phyloP scores from a whole-genome alignment of 1,140 invertebrate species.

The Aphis craccivora region DNA sequence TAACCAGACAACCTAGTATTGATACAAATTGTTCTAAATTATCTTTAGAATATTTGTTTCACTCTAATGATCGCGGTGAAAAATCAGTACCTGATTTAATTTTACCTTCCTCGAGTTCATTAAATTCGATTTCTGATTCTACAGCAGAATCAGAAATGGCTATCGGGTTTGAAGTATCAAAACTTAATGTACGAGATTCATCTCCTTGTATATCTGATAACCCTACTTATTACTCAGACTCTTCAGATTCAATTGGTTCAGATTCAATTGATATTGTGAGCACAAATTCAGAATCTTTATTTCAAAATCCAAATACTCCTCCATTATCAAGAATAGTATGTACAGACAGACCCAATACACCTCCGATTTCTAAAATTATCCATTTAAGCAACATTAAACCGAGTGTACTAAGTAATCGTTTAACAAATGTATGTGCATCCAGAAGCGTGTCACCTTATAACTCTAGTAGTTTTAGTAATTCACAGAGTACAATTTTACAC shows the following conservation, averaged over 20 bases:
- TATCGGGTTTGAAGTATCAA: conserved; percentile 26
- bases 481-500: conserved; percentile 55
- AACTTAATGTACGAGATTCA: conserved; percentile 33
- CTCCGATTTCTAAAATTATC: conserved; percentile 51
- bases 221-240: conserved; percentile 46
- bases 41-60: conserved; percentile 54
- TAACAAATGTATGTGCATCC: conserved; percentile 37
- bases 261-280: conserved; percentile 46
- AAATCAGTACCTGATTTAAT: conserved; percentile 32
- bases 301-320: conserved; percentile 9
- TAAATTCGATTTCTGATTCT: conserved; percentile 54
- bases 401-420: conserved; percentile 8
- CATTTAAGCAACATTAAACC: conserved; percentile 47
- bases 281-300: conserved; percentile 38
- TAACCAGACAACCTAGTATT: conserved; percentile 35
- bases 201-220: conserved; percentile 49
- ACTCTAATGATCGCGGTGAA: not conserved
- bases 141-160: conserved; percentile 48
- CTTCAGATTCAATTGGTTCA: conserved; percentile 30
- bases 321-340: conserved; percentile 42
- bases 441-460: conserved; percentile 54
- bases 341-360: not conserved
- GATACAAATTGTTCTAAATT: conserved; percentile 42
- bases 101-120: conserved; percentile 43
- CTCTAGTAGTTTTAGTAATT: conserved; percentile 57